Evolutionary conservation across 2,113 vertebrate genomes (phyloP), one percentile per base, ranked within the genome.

Genomic region (Macrotus californicus): DNA sequence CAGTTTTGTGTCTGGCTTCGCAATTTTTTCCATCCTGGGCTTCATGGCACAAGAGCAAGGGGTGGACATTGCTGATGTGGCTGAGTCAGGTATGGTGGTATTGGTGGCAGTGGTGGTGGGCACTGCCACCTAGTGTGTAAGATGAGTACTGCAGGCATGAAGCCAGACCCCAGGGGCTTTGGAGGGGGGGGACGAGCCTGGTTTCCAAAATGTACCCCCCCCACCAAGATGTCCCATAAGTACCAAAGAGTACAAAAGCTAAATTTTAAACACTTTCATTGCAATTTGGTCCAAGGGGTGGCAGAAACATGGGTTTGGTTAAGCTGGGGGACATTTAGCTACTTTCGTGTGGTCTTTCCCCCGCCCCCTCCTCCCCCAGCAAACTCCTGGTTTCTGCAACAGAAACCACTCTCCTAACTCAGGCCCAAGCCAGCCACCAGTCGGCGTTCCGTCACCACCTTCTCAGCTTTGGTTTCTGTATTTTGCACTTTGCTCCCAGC

Each of bases 31-130:
- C 99, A 98, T 99, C 99, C 99, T 99, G 99, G 99, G 99, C 99
- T 99, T 99, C 99, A 99, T 99, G 99, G 99, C 99, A 99, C 99
- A 99, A 99, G 99, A 99, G 97, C 99, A 99, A 99, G 99, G 99
- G 99, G 99, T 99, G 99, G 99, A 99, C 99, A 99, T 99, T 99
- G 99, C 99, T 97, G 99, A 99, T 99, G 99, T 99, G 98, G 99
- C 99, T 99, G 99, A 99, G 99, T 99, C 99, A 99, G 99, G 99
- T 99, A 99, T 98, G 99, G 99, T 99, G 99, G 98, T 99, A 97
- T 98, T 93, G 98, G 98, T 97, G 98, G 99, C 99, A 99, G 99
- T 98, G 99, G 99, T 99, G 99, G 99, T 99, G 99, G 99, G 99
- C 99, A 98, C 99, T 99, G 99, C 99, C 99, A 98, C 99, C 99